These are phyloP conservation scores for Gopherus evgoodei DNA, from an alignment of 2,113 vertebrate species.

Conservation along the genomic window DNA sequence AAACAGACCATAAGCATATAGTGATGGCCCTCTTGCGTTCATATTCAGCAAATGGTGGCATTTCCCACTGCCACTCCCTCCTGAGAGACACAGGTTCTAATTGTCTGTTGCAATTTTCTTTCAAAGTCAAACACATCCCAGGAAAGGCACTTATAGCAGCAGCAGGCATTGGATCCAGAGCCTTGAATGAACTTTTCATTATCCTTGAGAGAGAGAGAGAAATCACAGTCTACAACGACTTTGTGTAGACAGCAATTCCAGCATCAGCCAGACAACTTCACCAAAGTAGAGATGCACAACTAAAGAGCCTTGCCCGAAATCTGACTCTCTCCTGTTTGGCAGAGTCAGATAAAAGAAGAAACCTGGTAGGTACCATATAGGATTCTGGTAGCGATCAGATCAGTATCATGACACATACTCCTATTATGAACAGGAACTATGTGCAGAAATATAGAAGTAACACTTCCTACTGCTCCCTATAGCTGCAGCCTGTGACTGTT, in stretches of 20 bases:
- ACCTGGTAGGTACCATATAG: not conserved
- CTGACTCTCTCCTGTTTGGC: not conserved
- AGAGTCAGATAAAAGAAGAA: not conserved
- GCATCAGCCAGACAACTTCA: slow-evolving; percentile 19
- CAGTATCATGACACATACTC: not conserved
- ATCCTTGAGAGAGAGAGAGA: not conserved
- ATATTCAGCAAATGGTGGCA: not conserved
- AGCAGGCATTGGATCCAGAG: slow-evolving; percentile 15
- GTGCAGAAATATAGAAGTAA: not conserved
- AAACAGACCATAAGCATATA: not conserved
- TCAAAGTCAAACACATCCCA: slow-evolving; percentile 31
- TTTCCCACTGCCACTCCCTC: not conserved
- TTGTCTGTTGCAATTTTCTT: slow-evolving; percentile 56
- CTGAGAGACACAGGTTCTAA: not conserved
- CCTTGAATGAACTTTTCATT: not conserved
- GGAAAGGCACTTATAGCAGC: not conserved
- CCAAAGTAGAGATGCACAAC: not conserved
- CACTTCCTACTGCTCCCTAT: not conserved
- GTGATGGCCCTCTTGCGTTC: slow-evolving; percentile 43
- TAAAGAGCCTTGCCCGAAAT: not conserved
- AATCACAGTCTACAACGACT: slow-evolving; percentile 35
- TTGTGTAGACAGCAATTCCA: slow-evolving; percentile 42
- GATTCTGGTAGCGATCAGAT: not conserved
- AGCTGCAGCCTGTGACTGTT: not conserved
- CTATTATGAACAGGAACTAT: not conserved